Evolutionary conservation across 2,797 vertebrate species (phyloP), one percentile per base, ranked within the genome.

Genomic region (Enteromius afrohamiltoni): DNA sequence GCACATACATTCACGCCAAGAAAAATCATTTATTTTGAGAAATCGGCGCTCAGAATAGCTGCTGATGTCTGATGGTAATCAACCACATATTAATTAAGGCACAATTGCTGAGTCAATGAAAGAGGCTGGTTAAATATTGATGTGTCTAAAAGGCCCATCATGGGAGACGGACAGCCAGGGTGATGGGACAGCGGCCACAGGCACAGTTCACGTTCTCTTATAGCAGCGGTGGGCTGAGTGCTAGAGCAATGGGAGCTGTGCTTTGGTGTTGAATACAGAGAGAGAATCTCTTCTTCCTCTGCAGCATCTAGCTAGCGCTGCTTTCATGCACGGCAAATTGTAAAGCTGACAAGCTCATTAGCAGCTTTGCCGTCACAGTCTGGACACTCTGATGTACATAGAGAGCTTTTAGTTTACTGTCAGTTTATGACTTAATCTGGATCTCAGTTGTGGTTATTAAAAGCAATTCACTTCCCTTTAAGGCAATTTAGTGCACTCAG

Each of bases 31-130:
- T 73, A 64, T 75, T 73, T 45, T 49, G 62, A 83, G 49, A 78
- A 77, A 83, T 69, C 6, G 88, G 88, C 82, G 84, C 88, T 91
- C 85, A 83, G 82, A 75, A 77, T 89, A 85, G 74, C 82, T 87
- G 86, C 87, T 79, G 82, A 89, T 90, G 91, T 90, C 92, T 86
- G 89, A 94, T 93, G 92, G 95, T 95, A 95, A 96, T 97, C 94
- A 95, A 95, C 95, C 96, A 95, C 93, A 93, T 95, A 96, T 96
- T 93, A 96, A 96, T 96, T 95, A 94, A 92, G 82, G 14, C 81
- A 91, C 95, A 96, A 96, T 96, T 97, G 94, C 93, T 94, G 93
- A 96, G 94, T 96, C 95, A 95, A 95, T 96, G 90, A 85, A 88
- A 92, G 89, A 90, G 92, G 88, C 91, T 92, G 95, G 91, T 96